Conservation (phyloP, 2,113 vertebrate species). For the Eclectus roratus region DNA sequence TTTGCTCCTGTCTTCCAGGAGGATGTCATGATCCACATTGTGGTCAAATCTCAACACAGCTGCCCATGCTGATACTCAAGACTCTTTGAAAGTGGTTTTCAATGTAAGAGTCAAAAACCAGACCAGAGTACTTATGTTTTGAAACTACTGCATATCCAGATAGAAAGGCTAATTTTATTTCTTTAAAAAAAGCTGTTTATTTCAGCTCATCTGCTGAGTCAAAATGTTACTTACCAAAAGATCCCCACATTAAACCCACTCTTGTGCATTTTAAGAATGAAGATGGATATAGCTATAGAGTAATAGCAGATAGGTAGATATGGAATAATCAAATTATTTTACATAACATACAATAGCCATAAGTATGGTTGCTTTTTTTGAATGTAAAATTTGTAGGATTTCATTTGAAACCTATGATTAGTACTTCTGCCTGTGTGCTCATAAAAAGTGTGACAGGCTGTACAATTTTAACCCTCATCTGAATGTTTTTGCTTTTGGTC, state of each 20-base stretch:
- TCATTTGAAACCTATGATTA: neutral
- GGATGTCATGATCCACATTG: neutral
- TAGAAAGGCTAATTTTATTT: neutral
- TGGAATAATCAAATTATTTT: neutral
- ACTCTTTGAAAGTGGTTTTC: neutral
- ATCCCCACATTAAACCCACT: neutral
- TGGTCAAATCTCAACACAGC: neutral
- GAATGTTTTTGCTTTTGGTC: neutral
- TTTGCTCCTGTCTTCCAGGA: neutral
- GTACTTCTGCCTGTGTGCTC: neutral
- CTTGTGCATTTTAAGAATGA: neutral
- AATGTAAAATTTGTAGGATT: neutral
- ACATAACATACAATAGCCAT: neutral
- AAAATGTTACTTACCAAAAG: neutral
- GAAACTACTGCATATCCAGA: neutral
- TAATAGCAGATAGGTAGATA: neutral
- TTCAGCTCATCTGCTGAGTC: neutral
- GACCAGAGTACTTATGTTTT: neutral
- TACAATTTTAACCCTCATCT: neutral
- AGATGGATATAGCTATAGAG: neutral
- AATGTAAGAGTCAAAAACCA: neutral
- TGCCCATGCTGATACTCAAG: neutral
- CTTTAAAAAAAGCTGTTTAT: neutral
- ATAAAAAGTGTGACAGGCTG: neutral
- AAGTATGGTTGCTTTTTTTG: neutral